These are phyloP conservation scores for Zaprionus obscuricornis DNA, from an alignment of 2,888 invertebrate species.

Conservation along the genomic window DNA sequence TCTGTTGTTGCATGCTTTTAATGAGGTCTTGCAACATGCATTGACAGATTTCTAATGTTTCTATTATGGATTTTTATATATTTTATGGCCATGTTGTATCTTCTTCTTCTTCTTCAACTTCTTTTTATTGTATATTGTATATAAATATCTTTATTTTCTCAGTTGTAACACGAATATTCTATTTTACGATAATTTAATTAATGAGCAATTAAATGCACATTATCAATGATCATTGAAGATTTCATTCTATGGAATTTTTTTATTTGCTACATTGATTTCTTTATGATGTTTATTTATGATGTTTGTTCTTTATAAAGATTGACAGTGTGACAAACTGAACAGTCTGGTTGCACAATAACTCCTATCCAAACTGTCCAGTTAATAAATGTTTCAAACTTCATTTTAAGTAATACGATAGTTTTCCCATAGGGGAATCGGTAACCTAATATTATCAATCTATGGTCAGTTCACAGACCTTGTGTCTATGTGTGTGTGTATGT, in stretches of 20 bases:
- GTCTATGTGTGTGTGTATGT: too few relatives aligned
- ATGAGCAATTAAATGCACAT: constrained; percentile 49
- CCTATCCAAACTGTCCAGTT: constrained; percentile 29
- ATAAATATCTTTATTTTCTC: constrained; percentile 42
- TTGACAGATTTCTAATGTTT: constrained; percentile 54
- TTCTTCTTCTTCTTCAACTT: not conserved
- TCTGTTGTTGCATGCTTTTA: constrained; percentile 25
- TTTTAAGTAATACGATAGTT: constrained; percentile 53
- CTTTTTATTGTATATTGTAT: constrained; percentile 9
- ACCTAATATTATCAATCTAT: constrained; percentile 25
- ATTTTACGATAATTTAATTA: constrained; percentile 50
- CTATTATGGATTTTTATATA: constrained; percentile 38
- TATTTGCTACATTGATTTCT: too few relatives aligned
- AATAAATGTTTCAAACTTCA: constrained; percentile 28
- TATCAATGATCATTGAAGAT: constrained; percentile 9
- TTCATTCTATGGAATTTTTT: constrained; percentile 36
- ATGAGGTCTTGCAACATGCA: constrained; percentile 30
- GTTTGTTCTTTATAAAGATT: constrained; percentile 58
- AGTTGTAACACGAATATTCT: not conserved
- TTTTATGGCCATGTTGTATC: constrained; percentile 22
- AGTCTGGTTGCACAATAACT: too few relatives aligned
- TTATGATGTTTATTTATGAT: constrained; percentile 36
- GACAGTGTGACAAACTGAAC: constrained; percentile 48
- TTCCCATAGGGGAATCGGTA: constrained; percentile 45
- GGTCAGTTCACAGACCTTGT: constrained; percentile 14